Evolutionary conservation across 2,888 invertebrate genomes (phyloP).

Genomic region (Microctonus aethiopoides): DNA sequence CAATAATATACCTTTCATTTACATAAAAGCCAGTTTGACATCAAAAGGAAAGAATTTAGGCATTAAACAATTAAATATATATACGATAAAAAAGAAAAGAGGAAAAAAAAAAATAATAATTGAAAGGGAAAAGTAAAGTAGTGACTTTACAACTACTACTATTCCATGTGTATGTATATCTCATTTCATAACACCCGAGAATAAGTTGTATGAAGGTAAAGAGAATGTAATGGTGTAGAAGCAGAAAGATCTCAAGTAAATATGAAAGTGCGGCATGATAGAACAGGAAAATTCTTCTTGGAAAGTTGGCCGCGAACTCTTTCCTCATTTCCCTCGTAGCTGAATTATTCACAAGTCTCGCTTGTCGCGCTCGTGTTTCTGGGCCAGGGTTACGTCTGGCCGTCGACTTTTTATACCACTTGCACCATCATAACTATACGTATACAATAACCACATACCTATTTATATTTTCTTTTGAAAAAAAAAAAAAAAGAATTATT

Average conservation of each 20-base stretch:
- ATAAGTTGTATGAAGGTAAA: not conserved
- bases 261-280: not conserved
- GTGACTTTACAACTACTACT: not conserved
- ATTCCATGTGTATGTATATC: not conserved
- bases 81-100: not conserved
- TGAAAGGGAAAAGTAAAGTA: not conserved
- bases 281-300: slow-evolving; percentile 58
- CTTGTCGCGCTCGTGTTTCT: slow-evolving; percentile 65
- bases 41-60: not conserved
- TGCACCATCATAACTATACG: not conserved
- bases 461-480: slow-evolving; percentile 15
- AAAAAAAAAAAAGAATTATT: slow-evolving; percentile 16
- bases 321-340: slow-evolving; percentile 65
- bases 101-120: not conserved
- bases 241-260: not conserved
- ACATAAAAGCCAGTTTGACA: slow-evolving; percentile 21
- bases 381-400: slow-evolving; percentile 64
- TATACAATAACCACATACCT: not conserved
- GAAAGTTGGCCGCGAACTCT: slow-evolving; percentile 64
- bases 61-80: not conserved
- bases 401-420: slow-evolving; percentile 54
- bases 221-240: not conserved
- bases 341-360: slow-evolving; percentile 66
- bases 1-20: slow-evolving; percentile 4
- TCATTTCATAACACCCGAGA: not conserved